Base-by-base conservation (phyloP, 1,140 invertebrate genomes). In the Hirudo medicinalis region DNA sequence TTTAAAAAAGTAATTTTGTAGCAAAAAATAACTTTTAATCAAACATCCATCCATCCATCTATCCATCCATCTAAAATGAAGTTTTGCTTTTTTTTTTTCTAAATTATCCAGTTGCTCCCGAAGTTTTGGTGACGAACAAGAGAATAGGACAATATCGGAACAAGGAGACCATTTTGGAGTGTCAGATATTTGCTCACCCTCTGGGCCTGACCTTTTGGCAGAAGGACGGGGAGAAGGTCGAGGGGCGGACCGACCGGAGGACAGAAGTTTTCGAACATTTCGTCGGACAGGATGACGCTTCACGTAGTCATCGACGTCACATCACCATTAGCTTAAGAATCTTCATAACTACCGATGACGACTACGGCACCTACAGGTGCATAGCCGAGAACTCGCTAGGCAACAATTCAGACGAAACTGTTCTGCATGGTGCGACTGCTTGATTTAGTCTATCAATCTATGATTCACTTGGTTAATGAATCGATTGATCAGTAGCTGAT, bases 171-270 rank as follows among this genome's bases (percentile, higher is more conserved):
- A 84, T 87, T 13, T 80, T 94, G 6, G 89, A 92, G 79, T 94
- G 92, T 77, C 87, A 90, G 78, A 87, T 92, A 0, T 91, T 94
- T 81, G 91, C 91, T 0, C 93, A 88, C 79, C 92, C 93, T 0
- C 88, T 90, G 76, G 88, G 22, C 19, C 29, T 22, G 22, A 32
- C 57, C 22, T 22, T 63, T n/a, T 63, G 57, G 57, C 22, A 63
- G 57, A 63, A 63, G 57, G 29, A 63, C 29, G 57, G 57, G 22
- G 57, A 63, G 29, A 63, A 13, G 57, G 29, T 63, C 57, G 22
- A 22, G 19, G 43, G 43, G 15, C 3, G 43, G 43, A 49, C 15
- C 9, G 29, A 63, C 57, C 22, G 22, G 57, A 63, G 57, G 57
- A 63, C 29, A 20, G 22, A 32, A 63, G 15, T 22, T 20, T 22